Evolutionary conservation across 2,888 invertebrate species (phyloP).

Genomic region (Hecatera dysodea): DNA sequence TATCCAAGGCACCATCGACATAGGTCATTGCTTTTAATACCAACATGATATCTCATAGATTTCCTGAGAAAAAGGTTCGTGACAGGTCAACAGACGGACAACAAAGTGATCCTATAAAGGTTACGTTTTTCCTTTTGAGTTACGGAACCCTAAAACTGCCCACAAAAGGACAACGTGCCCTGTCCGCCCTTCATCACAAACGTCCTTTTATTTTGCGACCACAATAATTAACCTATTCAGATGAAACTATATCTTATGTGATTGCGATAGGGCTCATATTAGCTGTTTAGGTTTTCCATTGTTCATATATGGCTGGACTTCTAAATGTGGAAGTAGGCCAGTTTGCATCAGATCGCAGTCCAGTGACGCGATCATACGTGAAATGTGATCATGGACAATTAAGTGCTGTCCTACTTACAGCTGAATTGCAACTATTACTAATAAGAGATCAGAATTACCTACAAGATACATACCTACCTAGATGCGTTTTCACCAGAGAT

Average conservation of each 20-base stretch:
- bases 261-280: constrained; percentile 42
- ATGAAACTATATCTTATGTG: constrained; percentile 54
- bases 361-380: constrained; percentile 75
- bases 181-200: constrained; percentile 65
- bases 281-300: constrained; percentile 27
- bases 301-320: constrained; percentile 59
- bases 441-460: constrained; percentile 26
- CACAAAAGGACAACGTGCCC: constrained; percentile 57
- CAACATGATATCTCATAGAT: too few species aligned
- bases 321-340: constrained; percentile 77
- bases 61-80: too few species aligned
- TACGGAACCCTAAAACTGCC: too few species aligned
- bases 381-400: constrained; percentile 75
- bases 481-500: not conserved
- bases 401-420: constrained; percentile 72
- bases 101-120: too few species aligned
- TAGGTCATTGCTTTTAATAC: too few species aligned
- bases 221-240: constrained; percentile 1
- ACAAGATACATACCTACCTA: not conserved
- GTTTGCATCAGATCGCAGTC: constrained; percentile 73
- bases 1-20: too few species aligned
- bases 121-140: too few species aligned
- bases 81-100: too few species aligned
- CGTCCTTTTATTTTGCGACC: constrained; percentile 49
- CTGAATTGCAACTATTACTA: constrained; percentile 58